Evolutionary conservation across 1,140 invertebrate species (phyloP).

Genomic region (Cataglyphis hispanica): DNA sequence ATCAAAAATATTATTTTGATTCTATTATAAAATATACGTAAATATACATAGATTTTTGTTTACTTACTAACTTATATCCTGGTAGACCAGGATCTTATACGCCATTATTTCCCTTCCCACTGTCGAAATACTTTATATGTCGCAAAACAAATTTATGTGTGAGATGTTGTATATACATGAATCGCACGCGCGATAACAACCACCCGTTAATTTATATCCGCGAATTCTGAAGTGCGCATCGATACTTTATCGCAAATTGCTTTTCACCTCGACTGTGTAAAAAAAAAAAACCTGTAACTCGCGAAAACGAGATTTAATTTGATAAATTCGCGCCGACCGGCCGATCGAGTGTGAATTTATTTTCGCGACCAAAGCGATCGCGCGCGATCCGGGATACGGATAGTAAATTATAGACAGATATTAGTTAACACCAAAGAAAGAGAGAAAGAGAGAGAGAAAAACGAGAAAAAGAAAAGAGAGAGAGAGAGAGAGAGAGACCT

Average conservation of each 20-base stretch:
- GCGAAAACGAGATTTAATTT: conserved; percentile 45
- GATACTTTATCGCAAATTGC: conserved; percentile 56
- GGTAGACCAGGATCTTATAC: no score
- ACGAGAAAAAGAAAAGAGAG: no score
- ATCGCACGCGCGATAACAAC: conserved; percentile 1
- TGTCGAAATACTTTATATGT: no score
- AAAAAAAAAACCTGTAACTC: conserved; percentile 32
- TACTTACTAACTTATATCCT: no score
- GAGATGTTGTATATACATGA: not conserved
- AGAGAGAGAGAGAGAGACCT: not conserved
- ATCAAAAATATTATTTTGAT: no score
- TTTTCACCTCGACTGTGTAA: not conserved
- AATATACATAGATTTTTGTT: no score
- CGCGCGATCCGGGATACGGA: not conserved
- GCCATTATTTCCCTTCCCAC: no score
- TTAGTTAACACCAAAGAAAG: conserved; percentile 50
- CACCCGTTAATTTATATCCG: conserved; percentile 15
- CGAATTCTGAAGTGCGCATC: conserved; percentile 41
- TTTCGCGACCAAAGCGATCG: conserved; percentile 35
- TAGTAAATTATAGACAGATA: conserved; percentile 53
- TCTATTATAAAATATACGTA: no score
- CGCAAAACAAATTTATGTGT: no score
- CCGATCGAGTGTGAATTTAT: conserved; percentile 31
- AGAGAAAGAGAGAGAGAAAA: no score
- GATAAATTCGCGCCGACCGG: conserved; percentile 42